These are phyloP conservation scores for Nansenia antarctica DNA, from an alignment of 2,113 vertebrate genomes.

Conservation along the genomic window DNA sequence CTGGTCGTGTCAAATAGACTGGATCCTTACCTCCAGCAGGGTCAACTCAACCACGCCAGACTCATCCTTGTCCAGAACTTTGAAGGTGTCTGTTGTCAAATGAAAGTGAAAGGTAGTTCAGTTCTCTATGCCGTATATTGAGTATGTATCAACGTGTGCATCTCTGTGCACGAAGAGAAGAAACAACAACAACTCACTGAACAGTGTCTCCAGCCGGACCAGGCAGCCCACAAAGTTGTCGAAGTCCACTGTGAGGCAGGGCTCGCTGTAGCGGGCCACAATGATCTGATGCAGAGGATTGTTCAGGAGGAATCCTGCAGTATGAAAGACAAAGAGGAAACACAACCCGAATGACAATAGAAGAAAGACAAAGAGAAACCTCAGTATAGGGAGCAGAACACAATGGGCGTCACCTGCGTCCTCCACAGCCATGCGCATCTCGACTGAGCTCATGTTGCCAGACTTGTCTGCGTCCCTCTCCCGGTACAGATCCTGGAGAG, in stretches of 20 bases:
- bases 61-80: constrained; percentile 72
- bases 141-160: too few species aligned
- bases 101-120: too few species aligned
- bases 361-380: too few species aligned
- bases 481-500: constrained; percentile 80
- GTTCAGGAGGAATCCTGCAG: constrained; percentile 80
- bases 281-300: constrained; percentile 81
- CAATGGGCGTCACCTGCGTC: constrained; percentile 74
- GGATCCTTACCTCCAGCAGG: constrained; percentile 69
- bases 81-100: constrained; percentile 82
- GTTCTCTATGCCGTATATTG: too few species aligned
- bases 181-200: constrained; percentile 88
- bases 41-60: constrained; percentile 72
- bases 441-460: constrained; percentile 80
- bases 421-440: constrained; percentile 85
- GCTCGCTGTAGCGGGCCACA: constrained; percentile 68
- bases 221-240: constrained; percentile 82
- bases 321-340: too few species aligned
- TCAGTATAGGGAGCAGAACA: too few species aligned
- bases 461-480: constrained; percentile 83
- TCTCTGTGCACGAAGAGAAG: too few species aligned
- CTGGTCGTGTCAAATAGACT: too few species aligned
- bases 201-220: constrained; percentile 80
- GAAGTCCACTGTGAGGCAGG: constrained; percentile 74
- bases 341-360: too few species aligned